A percentile compares a stretch with the other conserved stretches of the same genome.
phyloP scores from a whole-genome alignment of 1,140 invertebrate genomes.

The Drosophila parabipectinata region DNA sequence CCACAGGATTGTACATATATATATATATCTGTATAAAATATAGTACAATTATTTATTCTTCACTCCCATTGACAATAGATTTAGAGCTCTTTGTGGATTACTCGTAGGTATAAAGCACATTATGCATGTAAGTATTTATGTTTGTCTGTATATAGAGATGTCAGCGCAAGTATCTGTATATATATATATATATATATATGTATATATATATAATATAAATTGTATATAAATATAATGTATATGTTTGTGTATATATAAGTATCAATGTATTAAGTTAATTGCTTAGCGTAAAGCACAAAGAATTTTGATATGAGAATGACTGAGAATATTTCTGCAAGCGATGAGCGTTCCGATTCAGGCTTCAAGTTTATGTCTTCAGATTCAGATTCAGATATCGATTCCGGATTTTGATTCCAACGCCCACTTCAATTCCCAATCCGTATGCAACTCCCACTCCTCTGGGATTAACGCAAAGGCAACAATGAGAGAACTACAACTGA shows the following conservation, averaged over 20 bases:
- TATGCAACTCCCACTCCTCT: neutral
- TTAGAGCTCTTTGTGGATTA: constrained; percentile 67
- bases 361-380: neutral
- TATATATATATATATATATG: constrained; percentile 37
- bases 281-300: constrained; percentile 79
- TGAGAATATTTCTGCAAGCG: constrained; percentile 57
- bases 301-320: constrained; percentile 79
- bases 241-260: constrained; percentile 57
- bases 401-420: neutral
- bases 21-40: constrained; percentile 94
- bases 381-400: neutral
- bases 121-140: constrained; percentile 53
- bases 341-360: constrained; percentile 10
- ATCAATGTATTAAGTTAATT: constrained; percentile 64
- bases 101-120: constrained; percentile 72
- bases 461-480: constrained; percentile 36
- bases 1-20: constrained; percentile 91
- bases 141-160: constrained; percentile 52
- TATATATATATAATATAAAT: constrained; percentile 58
- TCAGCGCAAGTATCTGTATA: constrained; percentile 60
- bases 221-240: constrained; percentile 61
- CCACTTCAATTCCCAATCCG: constrained; percentile 5
- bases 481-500: constrained; percentile 34
- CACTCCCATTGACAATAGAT: constrained; percentile 74
- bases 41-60: constrained; percentile 90